These are phyloP conservation scores for Scaeva pyrastri DNA, from an alignment of 2,888 invertebrate genomes.

Conservation along the genomic window DNA sequence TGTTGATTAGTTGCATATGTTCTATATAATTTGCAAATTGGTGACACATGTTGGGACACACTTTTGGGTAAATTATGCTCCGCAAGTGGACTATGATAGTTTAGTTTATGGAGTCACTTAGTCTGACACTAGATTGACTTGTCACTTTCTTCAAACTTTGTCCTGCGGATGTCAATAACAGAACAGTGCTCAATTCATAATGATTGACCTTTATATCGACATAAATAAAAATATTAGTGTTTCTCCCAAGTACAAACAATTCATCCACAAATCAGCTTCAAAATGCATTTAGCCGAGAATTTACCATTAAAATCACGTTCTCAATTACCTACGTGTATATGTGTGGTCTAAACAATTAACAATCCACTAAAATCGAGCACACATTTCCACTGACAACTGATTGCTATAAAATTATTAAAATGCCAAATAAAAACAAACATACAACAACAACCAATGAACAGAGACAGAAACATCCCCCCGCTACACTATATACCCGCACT, in stretches of 20 bases:
- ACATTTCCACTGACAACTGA: constrained; percentile 57
- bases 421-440: constrained; percentile 36
- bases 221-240: background rate
- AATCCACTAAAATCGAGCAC: background rate
- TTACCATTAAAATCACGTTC: constrained; percentile 14
- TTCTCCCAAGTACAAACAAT: background rate
- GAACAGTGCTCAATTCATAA: background rate
- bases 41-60: background rate
- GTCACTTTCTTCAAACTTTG: background rate
- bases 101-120: background rate
- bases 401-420: constrained; percentile 59
- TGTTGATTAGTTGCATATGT: constrained; percentile 13
- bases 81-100: too few species aligned
- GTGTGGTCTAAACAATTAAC: constrained; percentile 4
- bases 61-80: background rate
- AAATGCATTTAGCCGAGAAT: background rate
- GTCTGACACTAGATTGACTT: background rate
- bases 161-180: background rate
- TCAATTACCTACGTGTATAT: background rate
- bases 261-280: background rate
- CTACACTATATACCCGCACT: constrained; percentile 16
- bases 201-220: too few species aligned
- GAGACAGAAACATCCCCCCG: background rate
- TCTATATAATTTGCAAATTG: background rate
- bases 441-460: background rate